Evolutionary conservation across 2,797 vertebrate genomes (phyloP).

Genomic region (Diplodus sargus): DNA sequence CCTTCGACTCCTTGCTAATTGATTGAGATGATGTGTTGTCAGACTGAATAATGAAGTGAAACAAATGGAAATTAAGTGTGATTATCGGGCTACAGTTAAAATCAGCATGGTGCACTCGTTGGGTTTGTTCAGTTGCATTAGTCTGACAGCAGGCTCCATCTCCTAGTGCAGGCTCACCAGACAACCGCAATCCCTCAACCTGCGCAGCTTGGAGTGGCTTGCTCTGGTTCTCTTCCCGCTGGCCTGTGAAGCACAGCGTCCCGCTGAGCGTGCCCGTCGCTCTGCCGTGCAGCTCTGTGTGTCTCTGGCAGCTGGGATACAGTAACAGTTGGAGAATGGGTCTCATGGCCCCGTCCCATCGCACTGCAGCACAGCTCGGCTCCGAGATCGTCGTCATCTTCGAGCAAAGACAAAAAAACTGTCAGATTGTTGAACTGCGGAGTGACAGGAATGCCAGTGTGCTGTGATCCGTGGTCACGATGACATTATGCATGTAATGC

Average conservation of each 20-base stretch:
- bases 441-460: constrained; percentile 7
- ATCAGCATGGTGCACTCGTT: background rate
- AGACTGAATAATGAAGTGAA: constrained; percentile 29
- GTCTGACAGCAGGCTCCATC: constrained; percentile 30
- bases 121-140: constrained; percentile 36
- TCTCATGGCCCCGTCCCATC: constrained; percentile 29
- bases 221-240: constrained; percentile 26
- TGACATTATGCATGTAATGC: background rate
- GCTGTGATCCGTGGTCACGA: constrained; percentile 8
- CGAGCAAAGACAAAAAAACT: constrained; percentile 18
- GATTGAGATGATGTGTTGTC: background rate
- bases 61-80: constrained; percentile 3
- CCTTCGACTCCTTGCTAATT: constrained; percentile 3
- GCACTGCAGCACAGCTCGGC: constrained; percentile 24
- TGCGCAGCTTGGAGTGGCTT: constrained; percentile 23
- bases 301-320: constrained; percentile 50
- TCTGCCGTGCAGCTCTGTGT: constrained; percentile 16
- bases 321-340: constrained; percentile 33
- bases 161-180: constrained; percentile 2
- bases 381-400: constrained; percentile 4
- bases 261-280: constrained; percentile 10
- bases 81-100: constrained; percentile 16
- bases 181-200: constrained; percentile 27
- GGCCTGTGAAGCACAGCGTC: constrained; percentile 26
- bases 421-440: background rate